These are phyloP conservation scores for Drosophila colorata DNA, from an alignment of 2,888 invertebrate species.

Conservation along the genomic window DNA sequence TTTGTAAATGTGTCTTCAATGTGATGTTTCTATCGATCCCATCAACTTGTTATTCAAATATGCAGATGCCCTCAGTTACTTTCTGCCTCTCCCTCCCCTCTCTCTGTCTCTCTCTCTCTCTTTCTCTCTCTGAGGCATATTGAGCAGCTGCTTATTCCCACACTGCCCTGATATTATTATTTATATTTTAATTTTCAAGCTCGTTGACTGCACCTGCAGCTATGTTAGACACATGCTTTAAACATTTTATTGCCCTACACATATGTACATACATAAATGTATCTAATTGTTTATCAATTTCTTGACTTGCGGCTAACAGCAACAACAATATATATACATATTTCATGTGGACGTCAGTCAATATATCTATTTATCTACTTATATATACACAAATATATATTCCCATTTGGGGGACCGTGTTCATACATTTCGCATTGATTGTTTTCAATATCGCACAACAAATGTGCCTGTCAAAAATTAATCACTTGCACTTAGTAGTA, in stretches of 20 bases:
- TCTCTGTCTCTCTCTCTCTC: background rate
- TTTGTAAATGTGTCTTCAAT: constrained; percentile 33
- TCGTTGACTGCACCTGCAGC: constrained; percentile 33
- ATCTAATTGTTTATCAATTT: constrained; percentile 59
- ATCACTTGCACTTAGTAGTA: constrained; percentile 77
- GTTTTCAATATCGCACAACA: constrained; percentile 76
- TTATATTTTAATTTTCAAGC: constrained; percentile 35
- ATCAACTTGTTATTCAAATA: constrained; percentile 49
- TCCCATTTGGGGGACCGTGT: constrained; percentile 42
- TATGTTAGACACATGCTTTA: constrained; percentile 28
- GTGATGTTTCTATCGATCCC: constrained; percentile 29
- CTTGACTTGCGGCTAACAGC: constrained; percentile 53
- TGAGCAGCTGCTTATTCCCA: constrained; percentile 50
- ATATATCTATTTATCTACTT: constrained; percentile 3
- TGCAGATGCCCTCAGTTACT: constrained; percentile 43
- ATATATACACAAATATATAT: background rate
- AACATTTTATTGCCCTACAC: constrained; percentile 35
- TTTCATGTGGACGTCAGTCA: constrained; percentile 34
- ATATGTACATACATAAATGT: constrained; percentile 15
- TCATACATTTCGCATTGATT: constrained; percentile 74
- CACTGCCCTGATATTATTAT: constrained; percentile 11
- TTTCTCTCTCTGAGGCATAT: constrained; percentile 17
- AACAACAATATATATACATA: constrained; percentile 24
- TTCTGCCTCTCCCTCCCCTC: background rate
- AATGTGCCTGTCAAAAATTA: constrained; percentile 82